phyloP scores from a whole-genome alignment of 2,797 vertebrate species.

The Schizopygopsis malacanthus region DNA sequence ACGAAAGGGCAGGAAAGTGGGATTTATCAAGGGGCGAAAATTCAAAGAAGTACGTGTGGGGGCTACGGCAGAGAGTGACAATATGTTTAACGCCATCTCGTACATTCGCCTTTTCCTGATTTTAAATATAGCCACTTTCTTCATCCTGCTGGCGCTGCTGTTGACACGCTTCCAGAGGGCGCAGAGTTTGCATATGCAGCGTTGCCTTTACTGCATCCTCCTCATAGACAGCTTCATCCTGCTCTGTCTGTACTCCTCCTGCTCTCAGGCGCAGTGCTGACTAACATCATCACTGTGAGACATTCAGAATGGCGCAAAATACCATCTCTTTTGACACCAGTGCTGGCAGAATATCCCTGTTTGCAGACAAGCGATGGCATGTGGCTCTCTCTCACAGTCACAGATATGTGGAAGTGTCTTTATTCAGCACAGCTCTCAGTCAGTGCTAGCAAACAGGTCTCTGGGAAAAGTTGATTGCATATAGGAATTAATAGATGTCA shows the following conservation, averaged over 20 bases:
- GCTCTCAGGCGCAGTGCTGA: slow-evolving; percentile 92
- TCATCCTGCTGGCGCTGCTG: slow-evolving; percentile 89
- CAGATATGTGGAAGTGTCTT: slow-evolving; percentile 24
- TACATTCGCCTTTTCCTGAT: slow-evolving; percentile 93
- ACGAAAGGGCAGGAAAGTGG: slow-evolving; percentile 80
- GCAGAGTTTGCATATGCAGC: slow-evolving; percentile 88
- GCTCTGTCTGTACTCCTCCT: slow-evolving; percentile 93
- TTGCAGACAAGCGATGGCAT: too few species aligned
- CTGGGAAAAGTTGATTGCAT: not conserved
- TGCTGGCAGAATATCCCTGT: not conserved
- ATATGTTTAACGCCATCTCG: slow-evolving; percentile 79
- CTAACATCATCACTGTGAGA: slow-evolving; percentile 13
- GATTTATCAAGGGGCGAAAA: slow-evolving; percentile 73
- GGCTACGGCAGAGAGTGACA: slow-evolving; percentile 74
- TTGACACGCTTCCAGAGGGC: slow-evolving; percentile 89
- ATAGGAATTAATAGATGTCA: slow-evolving; percentile 43
- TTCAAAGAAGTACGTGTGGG: slow-evolving; percentile 81
- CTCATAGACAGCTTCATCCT: slow-evolving; percentile 92
- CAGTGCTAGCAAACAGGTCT: slow-evolving; percentile 58
- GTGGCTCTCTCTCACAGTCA: slow-evolving; percentile 5
- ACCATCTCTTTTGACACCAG: not conserved
- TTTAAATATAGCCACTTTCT: slow-evolving; percentile 93
- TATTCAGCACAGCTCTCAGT: slow-evolving; percentile 60
- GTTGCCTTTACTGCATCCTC: slow-evolving; percentile 91
- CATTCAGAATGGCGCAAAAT: not conserved